Percentiles rank a stretch among this genome's conserved stretches.
Conservation (phyloP, 2,888 invertebrate genomes). For the Glyphotaelius pellucidus region DNA sequence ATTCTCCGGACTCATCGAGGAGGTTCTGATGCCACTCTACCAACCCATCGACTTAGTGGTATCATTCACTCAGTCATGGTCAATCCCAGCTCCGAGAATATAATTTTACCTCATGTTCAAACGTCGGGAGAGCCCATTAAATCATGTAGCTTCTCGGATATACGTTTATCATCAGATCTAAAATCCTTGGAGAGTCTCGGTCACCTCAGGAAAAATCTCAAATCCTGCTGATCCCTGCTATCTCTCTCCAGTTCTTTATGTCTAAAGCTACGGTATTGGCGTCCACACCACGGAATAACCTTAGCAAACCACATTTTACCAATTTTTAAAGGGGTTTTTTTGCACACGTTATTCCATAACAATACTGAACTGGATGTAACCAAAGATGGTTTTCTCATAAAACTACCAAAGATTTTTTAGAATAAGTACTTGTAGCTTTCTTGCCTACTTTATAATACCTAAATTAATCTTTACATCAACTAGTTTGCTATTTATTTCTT, state of each 20-base stretch:
- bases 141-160: no score
- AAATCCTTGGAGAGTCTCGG: not conserved
- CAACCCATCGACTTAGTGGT: not conserved
- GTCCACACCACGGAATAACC: no score
- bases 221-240: not conserved
- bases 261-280: not conserved
- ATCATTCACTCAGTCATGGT: not conserved
- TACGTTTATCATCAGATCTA: not conserved
- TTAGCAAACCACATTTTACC: not conserved
- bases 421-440: no score
- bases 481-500: no score
- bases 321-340: not conserved
- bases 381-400: not conserved
- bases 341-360: not conserved
- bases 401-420: not conserved
- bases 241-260: not conserved
- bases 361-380: not conserved
- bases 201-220: not conserved
- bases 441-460: no score
- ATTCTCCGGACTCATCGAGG: not conserved
- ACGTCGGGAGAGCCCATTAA: no score
- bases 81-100: not conserved
- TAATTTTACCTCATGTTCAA: no score
- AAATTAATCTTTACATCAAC: no score
- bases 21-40: not conserved